Evolutionary conservation across 2,113 vertebrate species (phyloP), one percentile per base, ranked within the genome.

Genomic region (Heterochromis multidens): DNA sequence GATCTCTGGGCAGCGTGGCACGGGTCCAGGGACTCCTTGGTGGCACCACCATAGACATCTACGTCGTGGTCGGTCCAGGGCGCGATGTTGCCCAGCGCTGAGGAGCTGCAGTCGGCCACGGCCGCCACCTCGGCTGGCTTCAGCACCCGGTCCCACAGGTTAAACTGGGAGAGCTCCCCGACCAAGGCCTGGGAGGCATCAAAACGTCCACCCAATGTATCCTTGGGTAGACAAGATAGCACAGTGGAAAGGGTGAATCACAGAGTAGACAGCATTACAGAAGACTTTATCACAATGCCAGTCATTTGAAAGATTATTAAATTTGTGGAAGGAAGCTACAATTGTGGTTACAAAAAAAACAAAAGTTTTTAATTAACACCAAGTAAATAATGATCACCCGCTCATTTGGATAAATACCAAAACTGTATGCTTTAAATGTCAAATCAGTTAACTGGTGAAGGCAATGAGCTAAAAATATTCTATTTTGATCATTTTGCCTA

Each of bases 151-250:
- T 99, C 98, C 98, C 98, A 99, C 85, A 99, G 92, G 43, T 97
- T 96, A 90, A 99, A 99, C 93, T 99, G 97, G 0, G 98, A 97
- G 43, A 99, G 95, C 93, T 99, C 98, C 12, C 98, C 98, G 0
- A 99, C 98, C 4, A 99, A 97, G 58, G 98, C 98, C 92, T 99
- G 98, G 0, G 98, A 98, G 37, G 98, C 98, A 1, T 99, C 98
- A 25, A 99, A 99, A 11, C 97, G 97, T 1, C 98, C 98, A 0
- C 98, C 98, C 59, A 99, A 80, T 0, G 96, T 97, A 80, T 99
- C 98, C 98, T 99, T 29, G 6, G 33, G 52, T 27, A 35, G 72
- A 62, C 56, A 29, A 72, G 58, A 9, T 12, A 43, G 58, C 23
- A 63, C 52, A 67, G 61, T 49, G 1, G 31, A 49, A 56, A 3